These are phyloP conservation scores for Motacilla alba DNA, from an alignment of 2,113 vertebrate genomes.

Conservation along the genomic window DNA sequence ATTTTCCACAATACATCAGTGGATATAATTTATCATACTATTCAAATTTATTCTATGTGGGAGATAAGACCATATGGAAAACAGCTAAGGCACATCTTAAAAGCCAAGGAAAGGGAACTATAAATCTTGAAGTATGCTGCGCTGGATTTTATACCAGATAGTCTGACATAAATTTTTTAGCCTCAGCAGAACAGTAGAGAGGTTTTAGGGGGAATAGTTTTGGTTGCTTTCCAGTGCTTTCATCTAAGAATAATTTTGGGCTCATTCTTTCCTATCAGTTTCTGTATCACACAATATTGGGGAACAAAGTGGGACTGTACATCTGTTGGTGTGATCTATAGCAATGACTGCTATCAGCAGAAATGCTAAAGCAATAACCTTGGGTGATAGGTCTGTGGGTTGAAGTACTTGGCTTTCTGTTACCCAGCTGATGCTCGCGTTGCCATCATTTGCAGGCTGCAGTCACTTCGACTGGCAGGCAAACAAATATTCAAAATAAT, in stretches of 20 bases:
- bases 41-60: constrained; percentile 25
- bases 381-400: neutral
- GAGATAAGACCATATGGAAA: constrained; percentile 44
- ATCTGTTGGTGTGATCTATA: neutral
- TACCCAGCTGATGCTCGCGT: neutral
- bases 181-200: neutral
- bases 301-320: neutral
- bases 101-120: constrained; percentile 2
- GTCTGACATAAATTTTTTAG: constrained; percentile 3
- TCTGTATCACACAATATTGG: neutral
- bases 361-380: neutral
- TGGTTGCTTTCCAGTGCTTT: neutral
- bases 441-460: neutral
- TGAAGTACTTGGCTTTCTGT: neutral
- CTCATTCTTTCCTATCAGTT: neutral
- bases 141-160: neutral
- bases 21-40: constrained; percentile 4
- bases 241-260: neutral
- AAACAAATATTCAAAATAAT: neutral
- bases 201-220: neutral
- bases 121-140: constrained; percentile 33
- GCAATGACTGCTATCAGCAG: neutral
- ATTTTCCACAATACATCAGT: neutral
- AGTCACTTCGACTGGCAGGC: neutral
- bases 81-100: neutral